Evolutionary conservation across 23 tunicate species (phyloP).

Genomic region (Corella eumyota): DNA sequence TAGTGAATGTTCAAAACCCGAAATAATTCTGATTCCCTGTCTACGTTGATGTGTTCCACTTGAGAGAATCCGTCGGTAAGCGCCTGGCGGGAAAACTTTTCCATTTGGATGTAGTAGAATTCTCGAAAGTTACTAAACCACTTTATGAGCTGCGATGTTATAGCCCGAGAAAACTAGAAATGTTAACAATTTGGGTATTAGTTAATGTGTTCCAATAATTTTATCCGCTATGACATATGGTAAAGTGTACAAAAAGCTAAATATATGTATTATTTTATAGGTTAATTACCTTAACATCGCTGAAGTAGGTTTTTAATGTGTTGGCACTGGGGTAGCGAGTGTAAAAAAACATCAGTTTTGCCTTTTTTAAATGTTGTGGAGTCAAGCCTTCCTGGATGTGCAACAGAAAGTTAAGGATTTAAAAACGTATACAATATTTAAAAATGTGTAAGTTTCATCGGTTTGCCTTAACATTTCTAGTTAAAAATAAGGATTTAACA

Average conservation of each 20-base stretch:
- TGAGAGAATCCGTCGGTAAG: slow-evolving; percentile 61
- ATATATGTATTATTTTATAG: not conserved
- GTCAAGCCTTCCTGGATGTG: slow-evolving; percentile 91
- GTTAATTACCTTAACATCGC: slow-evolving; percentile 81
- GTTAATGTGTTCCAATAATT: not conserved
- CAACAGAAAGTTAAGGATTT: slow-evolving; percentile 19
- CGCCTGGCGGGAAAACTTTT: slow-evolving; percentile 95
- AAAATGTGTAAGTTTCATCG: no score
- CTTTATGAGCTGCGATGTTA: slow-evolving; percentile 97
- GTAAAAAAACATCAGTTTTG: slow-evolving; percentile 96
- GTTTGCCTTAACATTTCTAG: no score
- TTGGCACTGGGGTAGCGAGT: slow-evolving; percentile 92
- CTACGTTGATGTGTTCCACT: slow-evolving; percentile 31
- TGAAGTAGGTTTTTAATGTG: slow-evolving; percentile 73
- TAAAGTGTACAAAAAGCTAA: not conserved
- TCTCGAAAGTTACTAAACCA: slow-evolving; percentile 99
- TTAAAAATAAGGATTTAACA: no score
- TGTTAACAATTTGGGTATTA: slow-evolving; percentile 2
- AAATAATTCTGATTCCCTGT: slow-evolving; percentile 68
- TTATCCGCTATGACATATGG: no score
- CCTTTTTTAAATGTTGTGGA: slow-evolving; percentile 94
- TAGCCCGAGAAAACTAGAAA: slow-evolving; percentile 90
- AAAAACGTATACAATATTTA: no score
- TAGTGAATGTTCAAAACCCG: slow-evolving; percentile 86
- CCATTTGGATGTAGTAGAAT: slow-evolving; percentile 98